A percentile compares a stretch with the other conserved stretches of the same genome.
phyloP scores from a whole-genome alignment of 1,140 invertebrate species.

The Vollenhovia emeryi region DNA sequence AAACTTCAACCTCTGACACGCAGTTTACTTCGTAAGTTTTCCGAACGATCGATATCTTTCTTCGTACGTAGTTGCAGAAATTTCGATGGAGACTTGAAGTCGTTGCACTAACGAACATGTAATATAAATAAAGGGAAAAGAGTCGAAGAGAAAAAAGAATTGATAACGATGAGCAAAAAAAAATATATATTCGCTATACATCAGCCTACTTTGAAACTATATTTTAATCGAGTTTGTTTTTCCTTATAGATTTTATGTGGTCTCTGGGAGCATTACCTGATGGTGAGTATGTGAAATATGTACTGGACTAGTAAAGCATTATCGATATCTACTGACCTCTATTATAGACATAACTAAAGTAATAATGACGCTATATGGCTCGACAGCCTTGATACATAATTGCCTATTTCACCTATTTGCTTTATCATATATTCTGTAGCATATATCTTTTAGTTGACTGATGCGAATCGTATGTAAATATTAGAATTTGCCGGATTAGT shows the following conservation, averaged over 20 bases:
- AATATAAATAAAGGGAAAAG: constrained; percentile 44
- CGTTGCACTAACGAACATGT: constrained; percentile 65
- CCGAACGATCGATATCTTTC: constrained; percentile 68
- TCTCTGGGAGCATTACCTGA: constrained; percentile 98
- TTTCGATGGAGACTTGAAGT: constrained; percentile 69
- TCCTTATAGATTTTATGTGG: constrained; percentile 98
- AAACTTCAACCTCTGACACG: constrained; percentile 10
- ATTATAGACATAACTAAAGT: constrained; percentile 26
- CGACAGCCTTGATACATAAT: constrained; percentile 13
- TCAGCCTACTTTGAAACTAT: not conserved
- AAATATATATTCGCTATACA: constrained; percentile 32
- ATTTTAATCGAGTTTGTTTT: constrained; percentile 87
- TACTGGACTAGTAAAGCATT: constrained; percentile 7
- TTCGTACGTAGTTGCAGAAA: constrained; percentile 79
- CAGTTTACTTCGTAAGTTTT: not conserved
- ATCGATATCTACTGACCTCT: constrained; percentile 3
- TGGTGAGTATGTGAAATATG: constrained; percentile 90
- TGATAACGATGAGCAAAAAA: constrained; percentile 37
- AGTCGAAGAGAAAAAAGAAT: constrained; percentile 42
- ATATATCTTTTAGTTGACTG: not conserved
- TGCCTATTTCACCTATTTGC: constrained; percentile 11
- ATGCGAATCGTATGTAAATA: not conserved
- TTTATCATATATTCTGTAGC: not conserved
- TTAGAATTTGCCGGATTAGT: constrained; percentile 9
- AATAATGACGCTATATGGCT: constrained; percentile 9